These are phyloP conservation scores for Egretta garzetta DNA, from an alignment of 2,113 vertebrate genomes.

Conservation along the genomic window DNA sequence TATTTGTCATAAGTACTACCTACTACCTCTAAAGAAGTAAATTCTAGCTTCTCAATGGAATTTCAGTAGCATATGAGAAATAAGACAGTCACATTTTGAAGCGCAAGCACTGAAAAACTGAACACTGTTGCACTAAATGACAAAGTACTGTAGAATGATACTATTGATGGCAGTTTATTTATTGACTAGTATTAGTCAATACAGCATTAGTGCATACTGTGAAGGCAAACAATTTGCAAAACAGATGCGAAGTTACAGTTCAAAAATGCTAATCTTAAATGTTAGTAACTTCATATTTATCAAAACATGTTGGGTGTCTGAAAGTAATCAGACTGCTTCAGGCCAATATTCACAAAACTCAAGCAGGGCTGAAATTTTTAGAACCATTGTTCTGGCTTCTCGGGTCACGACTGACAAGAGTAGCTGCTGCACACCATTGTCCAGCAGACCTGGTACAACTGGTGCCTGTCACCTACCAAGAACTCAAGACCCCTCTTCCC, in stretches of 20 bases:
- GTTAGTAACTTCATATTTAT: not conserved
- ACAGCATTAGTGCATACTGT: not conserved
- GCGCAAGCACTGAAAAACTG: not conserved
- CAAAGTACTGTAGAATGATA: not conserved
- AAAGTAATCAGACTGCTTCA: not conserved
- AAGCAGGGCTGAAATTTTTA: not conserved
- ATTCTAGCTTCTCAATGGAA: not conserved
- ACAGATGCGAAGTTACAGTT: not conserved
- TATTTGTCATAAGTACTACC: not conserved
- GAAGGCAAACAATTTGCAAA: not conserved
- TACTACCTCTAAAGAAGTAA: not conserved
- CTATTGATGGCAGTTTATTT: not conserved
- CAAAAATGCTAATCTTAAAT: not conserved
- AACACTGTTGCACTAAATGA: not conserved
- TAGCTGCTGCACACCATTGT: not conserved
- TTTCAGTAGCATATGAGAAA: not conserved
- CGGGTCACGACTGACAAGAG: accelerated
- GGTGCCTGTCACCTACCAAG: not conserved
- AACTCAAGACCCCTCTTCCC: not conserved
- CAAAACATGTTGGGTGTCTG: not conserved
- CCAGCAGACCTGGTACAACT: not conserved
- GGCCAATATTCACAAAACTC: not conserved
- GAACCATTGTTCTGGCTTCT: not conserved
- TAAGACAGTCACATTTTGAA: not conserved
- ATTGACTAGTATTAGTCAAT: not conserved